These are phyloP conservation scores for Drosophila percnosoma DNA, from an alignment of 2,888 invertebrate genomes.

Conservation along the genomic window DNA sequence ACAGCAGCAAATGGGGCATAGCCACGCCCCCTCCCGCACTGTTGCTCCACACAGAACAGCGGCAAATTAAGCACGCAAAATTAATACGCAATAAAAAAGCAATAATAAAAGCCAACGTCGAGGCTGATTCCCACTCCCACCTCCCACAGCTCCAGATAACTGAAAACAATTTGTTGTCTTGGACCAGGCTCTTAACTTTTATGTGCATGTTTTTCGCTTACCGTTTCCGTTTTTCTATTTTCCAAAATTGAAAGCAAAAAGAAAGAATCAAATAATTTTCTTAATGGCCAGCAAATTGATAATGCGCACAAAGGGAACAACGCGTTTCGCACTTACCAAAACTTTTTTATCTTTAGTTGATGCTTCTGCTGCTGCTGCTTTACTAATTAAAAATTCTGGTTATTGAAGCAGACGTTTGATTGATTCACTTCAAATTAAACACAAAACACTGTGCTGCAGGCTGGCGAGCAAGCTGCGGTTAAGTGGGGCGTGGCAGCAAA, in stretches of 20 bases:
- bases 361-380: constrained; percentile 31
- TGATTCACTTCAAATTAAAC: constrained; percentile 68
- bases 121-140: constrained; percentile 10
- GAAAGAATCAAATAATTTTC: constrained; percentile 63
- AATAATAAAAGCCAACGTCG: constrained; percentile 70
- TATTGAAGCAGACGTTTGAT: constrained; percentile 74
- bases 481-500: constrained; percentile 31
- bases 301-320: constrained; percentile 22
- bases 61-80: constrained; percentile 79
- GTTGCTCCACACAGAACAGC: constrained; percentile 24
- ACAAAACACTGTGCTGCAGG: constrained; percentile 29
- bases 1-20: constrained; percentile 42
- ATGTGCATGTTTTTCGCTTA: constrained; percentile 18
- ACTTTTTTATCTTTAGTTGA: constrained; percentile 17
- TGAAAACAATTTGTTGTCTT: constrained; percentile 71
- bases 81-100: constrained; percentile 81
- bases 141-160: constrained; percentile 40
- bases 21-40: constrained; percentile 30
- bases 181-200: constrained; percentile 45
- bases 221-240: constrained; percentile 35
- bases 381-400: constrained; percentile 71
- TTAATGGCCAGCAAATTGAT: constrained; percentile 66
- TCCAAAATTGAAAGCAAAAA: constrained; percentile 35
- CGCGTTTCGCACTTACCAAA: not conserved
- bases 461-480: constrained; percentile 42